phyloP scores from a whole-genome alignment of 2,888 invertebrate genomes.

The Tachystola acroxantha region DNA sequence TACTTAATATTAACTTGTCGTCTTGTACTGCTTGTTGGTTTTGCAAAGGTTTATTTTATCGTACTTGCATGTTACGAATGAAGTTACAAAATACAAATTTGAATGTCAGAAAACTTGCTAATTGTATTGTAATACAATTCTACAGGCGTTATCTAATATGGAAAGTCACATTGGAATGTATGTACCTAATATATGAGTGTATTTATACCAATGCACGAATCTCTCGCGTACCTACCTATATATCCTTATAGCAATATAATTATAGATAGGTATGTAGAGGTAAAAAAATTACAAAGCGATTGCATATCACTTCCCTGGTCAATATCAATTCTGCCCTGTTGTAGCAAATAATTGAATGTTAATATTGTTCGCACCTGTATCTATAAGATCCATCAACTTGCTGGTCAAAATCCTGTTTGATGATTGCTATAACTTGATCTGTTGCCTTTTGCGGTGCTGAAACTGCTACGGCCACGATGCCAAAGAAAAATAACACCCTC shows the following conservation, averaged over 20 bases:
- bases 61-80: too few relatives aligned
- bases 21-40: neutral
- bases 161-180: constrained; percentile 4
- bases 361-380: too few relatives aligned
- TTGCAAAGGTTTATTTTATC: neutral
- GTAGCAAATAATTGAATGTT: too few relatives aligned
- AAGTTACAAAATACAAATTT: neutral
- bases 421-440: constrained; percentile 80
- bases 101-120: constrained; percentile 8
- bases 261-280: too few relatives aligned
- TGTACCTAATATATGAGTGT: too few relatives aligned
- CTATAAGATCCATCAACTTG: constrained; percentile 85
- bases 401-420: constrained; percentile 84
- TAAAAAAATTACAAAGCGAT: too few relatives aligned
- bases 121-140: constrained; percentile 11
- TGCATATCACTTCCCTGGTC: too few relatives aligned
- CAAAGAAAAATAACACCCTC: constrained; percentile 50
- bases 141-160: constrained; percentile 3
- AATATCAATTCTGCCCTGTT: too few relatives aligned
- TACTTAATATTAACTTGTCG: neutral
- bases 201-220: too few relatives aligned
- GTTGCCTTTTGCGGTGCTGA: constrained; percentile 76
- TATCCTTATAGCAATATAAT: too few relatives aligned
- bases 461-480: constrained; percentile 46
- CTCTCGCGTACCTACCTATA: too few relatives aligned